Conservation (phyloP, 2,113 vertebrate species). For the Syrmaticus mikado region DNA sequence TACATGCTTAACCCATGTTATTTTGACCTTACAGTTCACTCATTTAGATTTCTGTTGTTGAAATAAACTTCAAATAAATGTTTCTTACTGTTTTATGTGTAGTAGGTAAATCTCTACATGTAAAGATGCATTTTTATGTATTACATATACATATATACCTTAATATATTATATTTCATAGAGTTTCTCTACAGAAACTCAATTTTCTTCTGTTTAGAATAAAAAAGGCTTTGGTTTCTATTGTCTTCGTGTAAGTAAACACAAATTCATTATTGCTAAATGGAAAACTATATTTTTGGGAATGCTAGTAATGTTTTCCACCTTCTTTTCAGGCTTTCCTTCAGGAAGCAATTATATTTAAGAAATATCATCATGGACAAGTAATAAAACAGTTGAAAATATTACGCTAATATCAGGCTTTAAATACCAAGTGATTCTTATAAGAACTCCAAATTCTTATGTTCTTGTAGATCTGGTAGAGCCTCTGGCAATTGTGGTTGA, state of each 20-base stretch:
- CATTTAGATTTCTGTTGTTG: not conserved
- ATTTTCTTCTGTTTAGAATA: not conserved
- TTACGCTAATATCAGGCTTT: not conserved
- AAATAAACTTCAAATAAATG: not conserved
- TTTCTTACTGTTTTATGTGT: not conserved
- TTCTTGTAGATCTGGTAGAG: not conserved
- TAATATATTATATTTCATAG: not conserved
- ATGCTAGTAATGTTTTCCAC: not conserved
- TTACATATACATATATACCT: too few relatives aligned
- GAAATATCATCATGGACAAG: not conserved
- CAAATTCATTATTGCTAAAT: not conserved
- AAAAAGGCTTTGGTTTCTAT: not conserved
- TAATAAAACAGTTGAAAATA: not conserved
- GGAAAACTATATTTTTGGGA: not conserved
- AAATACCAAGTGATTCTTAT: not conserved
- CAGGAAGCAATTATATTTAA: not conserved
- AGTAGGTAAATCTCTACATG: not conserved
- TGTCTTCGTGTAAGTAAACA: not conserved
- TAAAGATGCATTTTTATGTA: too few relatives aligned
- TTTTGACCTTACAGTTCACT: not conserved
- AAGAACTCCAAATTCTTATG: accelerated
- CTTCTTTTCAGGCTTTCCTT: not conserved
- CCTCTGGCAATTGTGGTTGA: not conserved
- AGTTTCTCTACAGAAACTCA: not conserved
- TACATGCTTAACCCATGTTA: not conserved